Evolutionary conservation across 2,113 vertebrate genomes (phyloP), one percentile per base, ranked within the genome.

Genomic region (Crotalus horridus): DNA sequence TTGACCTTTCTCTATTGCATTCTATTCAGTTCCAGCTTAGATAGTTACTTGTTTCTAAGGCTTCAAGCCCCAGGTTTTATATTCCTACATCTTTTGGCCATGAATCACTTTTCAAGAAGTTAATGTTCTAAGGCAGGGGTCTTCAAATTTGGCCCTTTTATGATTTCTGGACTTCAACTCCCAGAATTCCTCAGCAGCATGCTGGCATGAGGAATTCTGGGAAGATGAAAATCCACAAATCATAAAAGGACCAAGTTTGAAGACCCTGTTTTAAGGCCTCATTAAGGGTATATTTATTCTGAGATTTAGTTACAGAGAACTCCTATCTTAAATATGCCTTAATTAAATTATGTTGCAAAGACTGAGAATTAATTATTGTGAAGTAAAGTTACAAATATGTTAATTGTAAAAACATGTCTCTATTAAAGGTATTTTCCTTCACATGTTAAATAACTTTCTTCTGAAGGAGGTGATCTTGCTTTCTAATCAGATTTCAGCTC

Each of bases 321-420:
- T 0, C 15, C 4, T 0, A 0, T 0, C 0, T 39, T 64, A 69
- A 54, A 53, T 15, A 89, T 91, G 26, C 59, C 3, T 2, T 20
- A 21, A 3, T 4, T 21, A 13, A n/a, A 85, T 13, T 29, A 9
- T 81, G 24, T 43, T 88, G 33, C 3, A 46, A 17, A 24, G 87
- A 91, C 15, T 0, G 15, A 39, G 20, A 90, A 92, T 89, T 89
- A 0, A 53, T 51, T 51, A 6, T 12, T 0, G 0, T 43, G 11
- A 94, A 88, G 0, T 0, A 61, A 13, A 43, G 5, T 33, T 24
- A 0, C 4, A 53, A 29, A n/a, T 87, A 92, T 81, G 85, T 0
- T 4, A 93, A 24, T 54, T 39, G 2, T 46, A 24, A 61, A 51
- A 93, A 90, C 46, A 64, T 92, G 54, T 92, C 91, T 39, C 58